Evolutionary conservation across 2,113 vertebrate species (phyloP), one percentile per base, ranked within the genome.

Genomic region (Elgaria multicarinata): DNA sequence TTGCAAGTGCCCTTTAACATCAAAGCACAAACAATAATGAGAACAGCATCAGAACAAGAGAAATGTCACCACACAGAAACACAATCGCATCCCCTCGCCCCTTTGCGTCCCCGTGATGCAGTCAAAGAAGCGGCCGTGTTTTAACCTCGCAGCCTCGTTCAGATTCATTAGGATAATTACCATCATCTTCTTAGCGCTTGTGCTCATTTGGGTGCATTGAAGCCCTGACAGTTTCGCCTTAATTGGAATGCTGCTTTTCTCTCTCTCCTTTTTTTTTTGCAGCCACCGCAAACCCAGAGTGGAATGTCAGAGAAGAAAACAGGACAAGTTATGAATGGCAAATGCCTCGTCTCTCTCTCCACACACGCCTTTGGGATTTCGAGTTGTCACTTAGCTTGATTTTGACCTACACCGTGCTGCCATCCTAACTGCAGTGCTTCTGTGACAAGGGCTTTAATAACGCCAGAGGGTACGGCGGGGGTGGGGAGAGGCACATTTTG

Each of bases 331-430:
- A 2, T n/a, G 55, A 90, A 78, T 83, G 62, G 87, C 3, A 83
- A 64, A 2, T n/a, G 46, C 64, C 76, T 84, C 2, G 36, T 12
- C 16, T 18, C 12, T 81, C 80, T 92, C 83, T 50, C 4, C 33
- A 55, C 90, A 90, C 31, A 69, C 86, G 24, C 7, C 18, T 89
- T n/a, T 64, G 39, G 42, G 75, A 86, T 82, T 24, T 79, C 55
- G 87, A 77, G 76, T 86, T 93, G 91, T 55, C 88, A 92, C 85
- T 93, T 91, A 89, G 67, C 87, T 92, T 88, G 90, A 91, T 94
- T 90, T 91, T 83, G 62, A 66, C 50, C 82, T 69, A 84, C 31
- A 72, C 55, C 62, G 78, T 33, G 13, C 58, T 93, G 90, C 76
- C 84, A 89, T 69, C 91, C 83, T 89, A 89, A 83, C 87, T 55